phyloP scores from a whole-genome alignment of 2,888 invertebrate genomes.

The Drosophila rellima region DNA sequence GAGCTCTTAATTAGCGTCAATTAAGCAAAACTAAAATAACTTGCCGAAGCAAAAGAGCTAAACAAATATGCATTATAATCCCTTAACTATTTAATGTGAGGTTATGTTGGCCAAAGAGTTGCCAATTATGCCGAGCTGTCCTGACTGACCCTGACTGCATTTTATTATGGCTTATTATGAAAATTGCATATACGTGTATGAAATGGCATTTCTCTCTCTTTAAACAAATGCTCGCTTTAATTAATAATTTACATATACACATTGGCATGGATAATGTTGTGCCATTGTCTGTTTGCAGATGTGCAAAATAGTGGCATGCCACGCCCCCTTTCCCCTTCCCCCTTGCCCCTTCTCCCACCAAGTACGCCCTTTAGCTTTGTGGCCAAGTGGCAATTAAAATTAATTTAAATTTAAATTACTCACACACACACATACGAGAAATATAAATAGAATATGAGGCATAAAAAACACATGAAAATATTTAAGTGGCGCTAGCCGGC shows the following conservation, averaged over 20 bases:
- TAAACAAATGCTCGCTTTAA: slow-evolving; percentile 32
- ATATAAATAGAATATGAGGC: neutral
- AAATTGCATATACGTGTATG: neutral
- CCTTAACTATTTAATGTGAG: slow-evolving; percentile 3
- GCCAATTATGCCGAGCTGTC: slow-evolving; percentile 1
- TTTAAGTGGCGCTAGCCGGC: neutral
- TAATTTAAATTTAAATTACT: slow-evolving; percentile 76
- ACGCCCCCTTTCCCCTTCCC: slow-evolving; percentile 23
- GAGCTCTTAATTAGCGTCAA: neutral
- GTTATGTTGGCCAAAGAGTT: neutral
- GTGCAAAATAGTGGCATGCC: slow-evolving; percentile 30
- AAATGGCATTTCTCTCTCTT: slow-evolving; percentile 3
- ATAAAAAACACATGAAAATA: slow-evolving; percentile 25
- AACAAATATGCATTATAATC: neutral
- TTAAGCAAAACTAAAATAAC: slow-evolving; percentile 1
- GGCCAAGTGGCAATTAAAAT: slow-evolving; percentile 74
- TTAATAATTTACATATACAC: slow-evolving; percentile 39
- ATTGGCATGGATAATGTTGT: slow-evolving; percentile 40
- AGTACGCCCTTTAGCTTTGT: slow-evolving; percentile 29
- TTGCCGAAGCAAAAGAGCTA: neutral
- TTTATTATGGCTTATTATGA: slow-evolving; percentile 15
- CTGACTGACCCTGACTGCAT: neutral
- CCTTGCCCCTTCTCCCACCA: neutral
- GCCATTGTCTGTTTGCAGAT: slow-evolving; percentile 44
- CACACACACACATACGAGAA: slow-evolving; percentile 8